phyloP scores from a whole-genome alignment of 2,113 vertebrate species.

The Opisthocomus hoazin region DNA sequence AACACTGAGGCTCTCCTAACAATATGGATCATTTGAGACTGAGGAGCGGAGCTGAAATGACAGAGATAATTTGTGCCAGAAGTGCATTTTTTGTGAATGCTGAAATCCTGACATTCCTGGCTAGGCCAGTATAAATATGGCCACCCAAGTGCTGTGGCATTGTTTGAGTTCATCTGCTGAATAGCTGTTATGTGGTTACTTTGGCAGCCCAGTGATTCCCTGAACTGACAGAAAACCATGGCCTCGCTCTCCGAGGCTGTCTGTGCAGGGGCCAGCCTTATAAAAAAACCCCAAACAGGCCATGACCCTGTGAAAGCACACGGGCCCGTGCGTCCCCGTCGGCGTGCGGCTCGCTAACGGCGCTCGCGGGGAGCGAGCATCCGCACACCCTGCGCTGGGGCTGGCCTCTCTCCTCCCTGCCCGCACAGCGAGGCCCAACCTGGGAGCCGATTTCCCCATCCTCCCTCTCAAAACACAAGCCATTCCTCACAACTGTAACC shows the following conservation, averaged over 20 bases:
- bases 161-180: constrained; percentile 34
- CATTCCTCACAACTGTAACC: background rate
- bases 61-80: constrained; percentile 45
- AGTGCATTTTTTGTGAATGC: constrained; percentile 52
- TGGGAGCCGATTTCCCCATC: background rate
- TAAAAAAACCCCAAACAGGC: background rate
- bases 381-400: fast-evolving
- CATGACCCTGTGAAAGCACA: background rate
- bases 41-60: constrained; percentile 42
- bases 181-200: constrained; percentile 14
- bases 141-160: constrained; percentile 61
- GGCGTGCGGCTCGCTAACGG: fast-evolving
- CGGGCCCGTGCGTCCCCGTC: fast-evolving
- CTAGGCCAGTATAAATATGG: constrained; percentile 58
- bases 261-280: background rate
- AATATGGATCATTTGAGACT: constrained; percentile 48
- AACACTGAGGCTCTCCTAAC: background rate
- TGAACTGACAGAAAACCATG: background rate
- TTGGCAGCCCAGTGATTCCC: constrained; percentile 10
- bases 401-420: background rate
- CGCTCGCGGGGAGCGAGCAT: fast-evolving
- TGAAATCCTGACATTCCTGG: constrained; percentile 62
- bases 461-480: background rate
- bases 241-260: background rate
- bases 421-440: fast-evolving